Base-by-base conservation (phyloP, 2,113 vertebrate genomes). In the Dasyurus viverrinus region DNA sequence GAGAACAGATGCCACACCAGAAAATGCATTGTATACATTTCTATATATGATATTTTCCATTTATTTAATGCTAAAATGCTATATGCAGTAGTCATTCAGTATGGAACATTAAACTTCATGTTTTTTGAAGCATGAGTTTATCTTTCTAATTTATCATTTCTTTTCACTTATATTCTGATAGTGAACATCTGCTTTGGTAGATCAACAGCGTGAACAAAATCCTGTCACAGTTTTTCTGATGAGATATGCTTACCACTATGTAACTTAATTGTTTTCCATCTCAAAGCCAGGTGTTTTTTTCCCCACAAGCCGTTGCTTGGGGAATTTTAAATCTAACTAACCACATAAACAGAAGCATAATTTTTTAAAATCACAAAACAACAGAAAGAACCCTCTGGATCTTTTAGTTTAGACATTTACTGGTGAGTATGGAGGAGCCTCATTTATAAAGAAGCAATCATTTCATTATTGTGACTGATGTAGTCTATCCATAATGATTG, bases 131-230 rank as follows among this genome's bases (percentile, higher is more conserved):
- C 19, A 0, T 48, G 60, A 10, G 60, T 4, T 22, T 22, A 52
- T 94, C 93, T 90, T 24, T 1, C 89, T 76, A 1, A 90, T 89
- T 53, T n/a, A 93, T 94, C 95, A 54, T 2, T 30, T 16, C 0
- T 55, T 27, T 50, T 68, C 94, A 16, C 36, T 24, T 3, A 53
- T 2, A 47, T 89, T 55, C 50, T 76, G 94, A 96, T 93, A 36
- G 19, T 50, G 42, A 93, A 53, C 94, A 76, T 92, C 93, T 97
- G 95, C 5, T 89, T 30, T 5, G 42, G 55, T 52, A 76, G 89
- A 36, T n/a, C 5, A 2, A 7, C 2, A 89, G 84, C 25, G 23
- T 52, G 42, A 47, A 30, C 0, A 0, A 0, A 14, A 0, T 3
- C 55, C 53, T 48, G 24, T 8, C 8, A 36, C 14, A 60, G 10